Percentiles rank a stretch among this genome's conserved stretches.
Evolutionary conservation across 2,113 vertebrate species (phyloP).

Genomic region (Chionodraco myersi): DNA sequence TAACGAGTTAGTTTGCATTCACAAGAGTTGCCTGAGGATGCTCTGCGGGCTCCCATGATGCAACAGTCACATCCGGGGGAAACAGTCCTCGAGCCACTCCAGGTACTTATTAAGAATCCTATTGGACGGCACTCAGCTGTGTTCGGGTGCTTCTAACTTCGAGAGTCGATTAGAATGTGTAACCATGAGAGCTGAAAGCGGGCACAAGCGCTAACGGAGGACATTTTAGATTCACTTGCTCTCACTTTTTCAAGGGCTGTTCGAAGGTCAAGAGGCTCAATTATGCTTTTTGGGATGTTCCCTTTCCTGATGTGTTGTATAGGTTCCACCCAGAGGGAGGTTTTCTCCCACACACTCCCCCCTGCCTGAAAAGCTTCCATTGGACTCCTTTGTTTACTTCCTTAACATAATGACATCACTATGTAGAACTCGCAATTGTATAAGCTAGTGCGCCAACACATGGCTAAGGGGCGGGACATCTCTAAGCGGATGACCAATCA

Average conservation of each 20-base stretch:
- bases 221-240: background rate
- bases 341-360: too few relatives aligned
- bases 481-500: too few relatives aligned
- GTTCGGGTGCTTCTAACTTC: background rate
- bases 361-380: too few relatives aligned
- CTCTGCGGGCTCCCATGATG: background rate
- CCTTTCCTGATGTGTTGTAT: too few relatives aligned
- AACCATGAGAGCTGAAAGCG: background rate
- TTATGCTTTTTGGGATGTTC: too few relatives aligned
- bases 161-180: background rate
- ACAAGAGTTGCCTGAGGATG: slow-evolving; percentile 3
- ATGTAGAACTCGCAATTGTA: too few relatives aligned
- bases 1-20: slow-evolving; percentile 52
- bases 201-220: background rate
- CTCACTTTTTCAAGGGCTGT: background rate
- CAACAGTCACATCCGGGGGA: background rate
- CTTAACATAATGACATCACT: too few relatives aligned
- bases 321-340: too few relatives aligned
- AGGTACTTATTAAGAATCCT: background rate
- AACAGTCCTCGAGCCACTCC: background rate
- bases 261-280: background rate
- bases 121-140: background rate
- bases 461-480: too few relatives aligned
- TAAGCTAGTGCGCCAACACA: too few relatives aligned
- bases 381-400: too few relatives aligned